phyloP scores from a whole-genome alignment of 2,888 invertebrate genomes.

The Rhagium mordax region DNA sequence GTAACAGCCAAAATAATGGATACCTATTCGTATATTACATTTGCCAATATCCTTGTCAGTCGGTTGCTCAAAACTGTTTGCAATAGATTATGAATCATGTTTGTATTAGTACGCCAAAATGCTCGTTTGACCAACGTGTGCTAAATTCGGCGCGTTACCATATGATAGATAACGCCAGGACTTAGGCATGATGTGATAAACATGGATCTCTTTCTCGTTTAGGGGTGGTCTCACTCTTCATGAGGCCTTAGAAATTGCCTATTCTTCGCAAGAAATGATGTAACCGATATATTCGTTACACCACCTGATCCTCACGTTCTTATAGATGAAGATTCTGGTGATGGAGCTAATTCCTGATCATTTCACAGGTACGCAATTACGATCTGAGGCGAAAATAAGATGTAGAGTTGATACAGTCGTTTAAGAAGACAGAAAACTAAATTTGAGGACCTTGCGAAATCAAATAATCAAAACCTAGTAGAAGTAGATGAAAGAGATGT shows the following conservation, averaged over 20 bases:
- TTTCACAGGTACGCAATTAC: slow-evolving; percentile 12
- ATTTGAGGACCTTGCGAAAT: too few species aligned
- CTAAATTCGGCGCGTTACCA: not conserved
- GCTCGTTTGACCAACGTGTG: too few species aligned
- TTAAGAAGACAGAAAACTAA: too few species aligned
- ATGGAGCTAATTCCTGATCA: slow-evolving; percentile 1
- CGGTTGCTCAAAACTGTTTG: too few species aligned
- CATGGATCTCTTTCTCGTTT: not conserved
- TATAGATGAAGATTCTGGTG: too few species aligned
- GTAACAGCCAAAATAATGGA: too few species aligned
- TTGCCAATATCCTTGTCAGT: not conserved
- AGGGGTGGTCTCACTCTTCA: slow-evolving; percentile 3
- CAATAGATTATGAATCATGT: too few species aligned
- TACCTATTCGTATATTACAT: too few species aligned
- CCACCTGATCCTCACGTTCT: slow-evolving; percentile 18
- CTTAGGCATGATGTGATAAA: slow-evolving; percentile 9
- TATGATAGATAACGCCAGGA: slow-evolving; percentile 14
- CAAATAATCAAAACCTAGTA: too few species aligned
- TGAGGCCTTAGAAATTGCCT: slow-evolving; percentile 15
- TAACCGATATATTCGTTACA: not conserved
- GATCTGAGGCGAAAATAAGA: slow-evolving; percentile 15
- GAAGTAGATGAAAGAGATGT: too few species aligned
- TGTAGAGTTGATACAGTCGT: not conserved
- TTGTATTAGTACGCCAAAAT: too few species aligned
- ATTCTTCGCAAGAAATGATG: not conserved